Evolutionary conservation across 2,888 invertebrate genomes (phyloP), one percentile per base, ranked within the genome.

Genomic region (Thecophora atra): DNA sequence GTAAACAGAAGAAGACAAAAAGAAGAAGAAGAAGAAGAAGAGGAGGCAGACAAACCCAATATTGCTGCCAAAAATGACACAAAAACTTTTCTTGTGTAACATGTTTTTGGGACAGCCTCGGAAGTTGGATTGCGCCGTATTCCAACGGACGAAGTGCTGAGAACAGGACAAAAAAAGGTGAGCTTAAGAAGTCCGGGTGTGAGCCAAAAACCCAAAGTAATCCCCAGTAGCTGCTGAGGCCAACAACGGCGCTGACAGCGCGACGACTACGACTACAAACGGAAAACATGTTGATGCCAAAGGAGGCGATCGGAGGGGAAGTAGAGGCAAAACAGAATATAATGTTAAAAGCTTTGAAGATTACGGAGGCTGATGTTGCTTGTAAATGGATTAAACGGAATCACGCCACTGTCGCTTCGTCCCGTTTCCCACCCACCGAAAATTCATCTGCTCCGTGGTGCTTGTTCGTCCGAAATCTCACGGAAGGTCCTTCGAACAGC

Each of bases 151-250:
- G 30, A 19, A n/a, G 28, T 15, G 26, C 2, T 17, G 65, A 65
- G 13, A 13, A 24, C 37, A 8, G 28, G 15, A 19, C 13, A 24
- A 11, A n/a, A 68, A 68, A 58, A 58, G 56, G 58, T 68, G 44
- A 68, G 56, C 28, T 42, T 68, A 44, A 65, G 65, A 58, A 28
- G 26, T n/a, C 60, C 62, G 52, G 44, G 70, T 70, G 66, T 66
- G 52, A 60, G 70, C 60, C 66, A 70, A 70, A 42, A 70, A 68
- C 58, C 54, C 60, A 28, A 58, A 24, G 54, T 60, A 47, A 47
- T 15, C 42, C 65, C 28, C 44, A 66, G 44, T 51, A 60, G 60
- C 65, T 71, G 63, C 63, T 54, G n/a, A n/a, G n/a, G n/a, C n/a
- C n/a, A 56, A 60, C 65, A 70, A 56, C 56, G 63, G 42, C 56